A percentile compares a stretch with the other conserved stretches of the same genome.
These are phyloP conservation scores for Engystomops pustulosus DNA, from an alignment of 2,113 vertebrate species.

Conservation along the genomic window DNA sequence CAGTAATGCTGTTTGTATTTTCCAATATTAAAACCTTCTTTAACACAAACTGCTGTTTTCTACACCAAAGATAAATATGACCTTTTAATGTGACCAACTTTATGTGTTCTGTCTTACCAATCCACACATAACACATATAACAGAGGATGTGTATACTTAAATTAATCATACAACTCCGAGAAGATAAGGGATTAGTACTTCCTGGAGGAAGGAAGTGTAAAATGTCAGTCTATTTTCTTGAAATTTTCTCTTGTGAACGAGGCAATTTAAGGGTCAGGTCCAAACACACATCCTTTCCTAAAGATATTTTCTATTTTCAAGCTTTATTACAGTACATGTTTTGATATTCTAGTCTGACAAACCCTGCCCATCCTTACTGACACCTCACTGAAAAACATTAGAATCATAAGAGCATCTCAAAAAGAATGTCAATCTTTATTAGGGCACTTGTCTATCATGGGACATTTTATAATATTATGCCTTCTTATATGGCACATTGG, in stretches of 20 bases:
- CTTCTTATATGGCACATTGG: too few relatives aligned
- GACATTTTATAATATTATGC: too few relatives aligned
- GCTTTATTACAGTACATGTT: too few relatives aligned
- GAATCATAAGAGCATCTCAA: too few relatives aligned
- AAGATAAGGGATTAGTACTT: neutral
- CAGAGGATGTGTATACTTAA: neutral
- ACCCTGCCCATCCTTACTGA: too few relatives aligned
- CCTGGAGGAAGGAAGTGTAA: constrained; percentile 11
- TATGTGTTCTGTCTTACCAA: neutral
- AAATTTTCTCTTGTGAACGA: neutral
- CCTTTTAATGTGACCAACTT: neutral
- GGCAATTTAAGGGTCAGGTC: neutral
- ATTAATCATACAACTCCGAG: neutral
- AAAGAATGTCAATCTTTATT: too few relatives aligned
- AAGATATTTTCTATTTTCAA: neutral
- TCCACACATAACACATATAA: neutral
- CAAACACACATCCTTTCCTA: neutral
- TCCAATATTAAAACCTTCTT: neutral
- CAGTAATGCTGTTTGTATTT: neutral
- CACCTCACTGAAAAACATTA: too few relatives aligned
- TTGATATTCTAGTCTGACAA: too few relatives aligned
- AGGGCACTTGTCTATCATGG: too few relatives aligned
- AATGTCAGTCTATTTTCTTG: neutral
- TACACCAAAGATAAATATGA: neutral
- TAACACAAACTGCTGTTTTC: neutral